Evolutionary conservation across 2,888 invertebrate species (phyloP).

Genomic region (Diadegma fenestrale): DNA sequence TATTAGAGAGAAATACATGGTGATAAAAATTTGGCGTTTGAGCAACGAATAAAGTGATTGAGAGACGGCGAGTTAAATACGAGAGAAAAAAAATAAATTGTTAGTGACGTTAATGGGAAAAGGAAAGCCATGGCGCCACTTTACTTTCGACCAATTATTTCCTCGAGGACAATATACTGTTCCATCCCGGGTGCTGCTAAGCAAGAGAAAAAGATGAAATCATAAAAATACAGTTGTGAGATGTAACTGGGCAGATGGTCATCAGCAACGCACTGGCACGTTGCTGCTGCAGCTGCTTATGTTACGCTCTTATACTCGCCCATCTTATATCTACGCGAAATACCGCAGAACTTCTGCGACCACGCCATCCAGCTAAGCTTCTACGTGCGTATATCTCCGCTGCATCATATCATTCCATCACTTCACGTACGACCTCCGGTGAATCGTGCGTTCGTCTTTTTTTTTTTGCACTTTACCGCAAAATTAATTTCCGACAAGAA

Average conservation of each 20-base stretch:
- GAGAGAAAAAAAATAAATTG: background rate
- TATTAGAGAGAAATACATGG: background rate
- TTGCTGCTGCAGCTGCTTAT: conserved; percentile 25
- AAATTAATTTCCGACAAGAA: background rate
- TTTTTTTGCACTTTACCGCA: no score
- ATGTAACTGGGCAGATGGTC: conserved; percentile 67
- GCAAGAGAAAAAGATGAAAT: conserved; percentile 40
- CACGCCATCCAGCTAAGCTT: conserved; percentile 19
- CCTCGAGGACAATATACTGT: conserved; percentile 50
- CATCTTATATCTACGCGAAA: conserved; percentile 25
- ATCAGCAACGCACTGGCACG: conserved; percentile 64
- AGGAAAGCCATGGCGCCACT: conserved; percentile 65
- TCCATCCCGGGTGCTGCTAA: conserved; percentile 12
- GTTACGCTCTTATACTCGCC: conserved; percentile 69
- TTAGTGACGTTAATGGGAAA: conserved; percentile 41
- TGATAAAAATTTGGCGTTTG: background rate
- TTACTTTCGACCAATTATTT: conserved; percentile 70
- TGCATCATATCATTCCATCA: conserved; percentile 7
- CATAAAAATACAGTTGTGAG: conserved; percentile 47
- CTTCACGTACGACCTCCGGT: background rate
- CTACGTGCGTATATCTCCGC: conserved; percentile 9
- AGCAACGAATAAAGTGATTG: background rate
- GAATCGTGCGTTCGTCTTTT: background rate
- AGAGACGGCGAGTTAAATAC: background rate
- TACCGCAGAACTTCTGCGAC: conserved; percentile 29